Evolutionary conservation across 1,140 invertebrate genomes (phyloP).

Genomic region (Trichonephila clavipes): DNA sequence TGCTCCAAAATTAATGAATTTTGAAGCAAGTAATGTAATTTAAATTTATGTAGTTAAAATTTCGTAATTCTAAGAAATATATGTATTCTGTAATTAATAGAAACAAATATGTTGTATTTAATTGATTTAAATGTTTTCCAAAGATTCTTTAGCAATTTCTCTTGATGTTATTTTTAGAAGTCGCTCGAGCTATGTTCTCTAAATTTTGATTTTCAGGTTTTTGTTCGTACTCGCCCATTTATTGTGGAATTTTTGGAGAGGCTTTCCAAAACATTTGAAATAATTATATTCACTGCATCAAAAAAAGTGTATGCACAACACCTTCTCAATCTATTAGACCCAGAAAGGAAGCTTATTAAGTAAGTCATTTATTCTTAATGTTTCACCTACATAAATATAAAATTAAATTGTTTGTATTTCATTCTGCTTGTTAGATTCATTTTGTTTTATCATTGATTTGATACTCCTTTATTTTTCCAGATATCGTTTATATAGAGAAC

Average conservation of each 20-base stretch:
- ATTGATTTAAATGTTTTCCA: too few relatives aligned
- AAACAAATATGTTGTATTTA: too few relatives aligned
- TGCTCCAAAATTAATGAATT: too few relatives aligned
- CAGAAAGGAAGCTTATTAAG: constrained; percentile 93
- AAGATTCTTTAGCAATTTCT: too few relatives aligned
- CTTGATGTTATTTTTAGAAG: too few relatives aligned
- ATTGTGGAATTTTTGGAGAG: constrained; percentile 95
- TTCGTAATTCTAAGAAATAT: too few relatives aligned
- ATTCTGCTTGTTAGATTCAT: not conserved
- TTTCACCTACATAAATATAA: too few relatives aligned
- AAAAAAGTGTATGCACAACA: constrained; percentile 98
- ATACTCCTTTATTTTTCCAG: constrained; percentile 80
- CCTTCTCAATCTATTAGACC: constrained; percentile 95
- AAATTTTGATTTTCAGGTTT: constrained; percentile 84
- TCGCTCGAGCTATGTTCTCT: too few relatives aligned
- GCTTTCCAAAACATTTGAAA: constrained; percentile 94
- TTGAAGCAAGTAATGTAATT: too few relatives aligned
- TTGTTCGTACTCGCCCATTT: constrained; percentile 93
- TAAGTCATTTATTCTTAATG: constrained; percentile 81
- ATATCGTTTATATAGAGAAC: constrained; percentile 94
- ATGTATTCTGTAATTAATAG: too few relatives aligned
- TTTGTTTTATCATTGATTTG: not conserved
- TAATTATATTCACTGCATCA: constrained; percentile 97
- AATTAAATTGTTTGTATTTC: too few relatives aligned
- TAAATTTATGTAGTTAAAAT: too few relatives aligned